Evolutionary conservation across 2,113 vertebrate genomes (phyloP).

Genomic region (Monopterus albus): DNA sequence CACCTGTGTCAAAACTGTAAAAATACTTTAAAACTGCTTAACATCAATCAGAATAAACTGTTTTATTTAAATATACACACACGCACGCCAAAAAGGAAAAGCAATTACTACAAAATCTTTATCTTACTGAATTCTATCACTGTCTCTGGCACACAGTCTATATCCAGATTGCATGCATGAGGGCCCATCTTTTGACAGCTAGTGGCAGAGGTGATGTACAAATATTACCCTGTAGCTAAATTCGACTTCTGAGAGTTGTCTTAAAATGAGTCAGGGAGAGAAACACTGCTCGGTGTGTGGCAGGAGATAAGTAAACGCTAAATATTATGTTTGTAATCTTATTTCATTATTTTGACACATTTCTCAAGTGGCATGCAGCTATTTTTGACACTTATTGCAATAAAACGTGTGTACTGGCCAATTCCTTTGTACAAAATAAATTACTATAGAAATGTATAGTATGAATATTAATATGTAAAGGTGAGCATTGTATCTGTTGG

Average conservation of each 20-base stretch:
- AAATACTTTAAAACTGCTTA: background rate
- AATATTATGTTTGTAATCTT: constrained; percentile 37
- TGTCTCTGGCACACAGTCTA: background rate
- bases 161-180: constrained; percentile 28
- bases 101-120: constrained; percentile 1
- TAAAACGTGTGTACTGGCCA: too few relatives aligned
- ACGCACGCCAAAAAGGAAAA: constrained; percentile 1
- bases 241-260: constrained; percentile 42
- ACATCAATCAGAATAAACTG: background rate
- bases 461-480: background rate
- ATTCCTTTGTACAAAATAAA: too few relatives aligned
- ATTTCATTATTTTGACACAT: constrained; percentile 11
- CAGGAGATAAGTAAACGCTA: constrained; percentile 17
- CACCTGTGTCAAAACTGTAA: background rate
- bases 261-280: constrained; percentile 22
- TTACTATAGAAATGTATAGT: accelerated
- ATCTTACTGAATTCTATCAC: constrained; percentile 29
- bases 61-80: constrained; percentile 7
- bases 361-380: too few relatives aligned
- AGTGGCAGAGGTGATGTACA: constrained; percentile 42
- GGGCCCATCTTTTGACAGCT: constrained; percentile 43
- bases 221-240: constrained; percentile 36
- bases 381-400: too few relatives aligned
- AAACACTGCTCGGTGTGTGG: background rate
- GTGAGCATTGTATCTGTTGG: background rate